Conservation (phyloP, 2,888 invertebrate species). For the Hemistola chrysoprasaria region DNA sequence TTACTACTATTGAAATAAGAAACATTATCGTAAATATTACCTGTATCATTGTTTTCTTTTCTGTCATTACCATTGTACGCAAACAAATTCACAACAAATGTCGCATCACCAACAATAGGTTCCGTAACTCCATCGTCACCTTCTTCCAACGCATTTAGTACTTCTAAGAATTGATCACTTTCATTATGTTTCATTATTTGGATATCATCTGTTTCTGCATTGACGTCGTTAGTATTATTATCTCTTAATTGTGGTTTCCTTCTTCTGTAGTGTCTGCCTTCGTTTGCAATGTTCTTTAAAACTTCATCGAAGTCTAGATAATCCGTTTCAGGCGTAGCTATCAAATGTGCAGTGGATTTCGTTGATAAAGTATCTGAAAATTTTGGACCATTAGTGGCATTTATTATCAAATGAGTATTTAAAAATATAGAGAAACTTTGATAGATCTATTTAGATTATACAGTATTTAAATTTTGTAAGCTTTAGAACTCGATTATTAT, state of each 20-base stretch:
- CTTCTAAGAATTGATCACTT: constrained; percentile 17
- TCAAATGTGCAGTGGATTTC: background rate
- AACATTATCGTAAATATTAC: background rate
- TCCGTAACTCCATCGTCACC: constrained; percentile 22
- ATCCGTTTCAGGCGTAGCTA: constrained; percentile 18
- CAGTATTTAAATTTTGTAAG: no score
- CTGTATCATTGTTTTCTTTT: constrained; percentile 2
- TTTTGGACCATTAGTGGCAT: no score
- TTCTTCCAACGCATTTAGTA: constrained; percentile 22
- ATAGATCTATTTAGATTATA: no score
- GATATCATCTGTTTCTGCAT: constrained; percentile 31
- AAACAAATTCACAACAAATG: constrained; percentile 37
- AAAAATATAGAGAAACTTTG: no score
- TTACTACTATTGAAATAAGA: no score
- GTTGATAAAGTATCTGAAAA: constrained; percentile 8
- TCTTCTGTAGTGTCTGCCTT: constrained; percentile 33
- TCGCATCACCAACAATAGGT: constrained; percentile 6
- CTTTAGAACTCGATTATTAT: no score
- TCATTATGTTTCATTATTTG: constrained; percentile 18
- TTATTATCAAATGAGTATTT: no score
- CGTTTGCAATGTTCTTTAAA: constrained; percentile 38
- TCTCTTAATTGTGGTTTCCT: constrained; percentile 29
- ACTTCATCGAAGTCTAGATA: constrained; percentile 51
- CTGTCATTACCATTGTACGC: constrained; percentile 1
- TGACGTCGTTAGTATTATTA: constrained; percentile 20